Percentiles rank a stretch among this genome's conserved stretches.
Conservation (phyloP, 2,888 invertebrate species). For the Achlya flavicornis region DNA sequence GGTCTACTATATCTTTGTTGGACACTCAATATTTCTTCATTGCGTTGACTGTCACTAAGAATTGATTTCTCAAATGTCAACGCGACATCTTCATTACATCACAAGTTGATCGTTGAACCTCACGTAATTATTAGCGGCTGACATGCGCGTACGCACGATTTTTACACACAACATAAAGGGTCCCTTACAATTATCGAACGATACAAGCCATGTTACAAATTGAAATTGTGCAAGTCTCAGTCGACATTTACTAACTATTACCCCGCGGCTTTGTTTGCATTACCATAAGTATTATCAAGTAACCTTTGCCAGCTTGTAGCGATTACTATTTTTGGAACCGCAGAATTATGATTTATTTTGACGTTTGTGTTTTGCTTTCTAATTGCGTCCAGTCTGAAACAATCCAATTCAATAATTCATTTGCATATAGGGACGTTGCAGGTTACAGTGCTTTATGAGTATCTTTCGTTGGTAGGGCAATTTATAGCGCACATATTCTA, state of each 20-base stretch:
- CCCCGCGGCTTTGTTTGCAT: constrained; percentile 15
- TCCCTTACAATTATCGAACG: constrained; percentile 1
- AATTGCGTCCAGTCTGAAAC: constrained; percentile 9
- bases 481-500: too few species aligned
- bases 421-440: background rate
- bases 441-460: background rate
- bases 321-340: constrained; percentile 11
- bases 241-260: constrained; percentile 8
- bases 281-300: constrained; percentile 13
- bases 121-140: background rate
- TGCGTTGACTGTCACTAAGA: background rate
- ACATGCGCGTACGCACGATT: constrained; percentile 2
- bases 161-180: constrained; percentile 4
- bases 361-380: constrained; percentile 12
- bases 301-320: constrained; percentile 14
- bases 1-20: too few species aligned
- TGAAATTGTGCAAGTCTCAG: constrained; percentile 16
- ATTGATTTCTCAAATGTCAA: background rate
- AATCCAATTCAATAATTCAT: background rate
- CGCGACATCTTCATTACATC: background rate
- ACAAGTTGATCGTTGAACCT: background rate
- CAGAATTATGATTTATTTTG: constrained; percentile 11
- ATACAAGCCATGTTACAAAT: constrained; percentile 15
- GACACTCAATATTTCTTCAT: background rate
- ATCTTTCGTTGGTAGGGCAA: background rate